A percentile compares a stretch with the other conserved stretches of the same genome.
These are phyloP conservation scores for Rhizoglyphus robini DNA, from an alignment of 1,140 invertebrate species.

Conservation along the genomic window DNA sequence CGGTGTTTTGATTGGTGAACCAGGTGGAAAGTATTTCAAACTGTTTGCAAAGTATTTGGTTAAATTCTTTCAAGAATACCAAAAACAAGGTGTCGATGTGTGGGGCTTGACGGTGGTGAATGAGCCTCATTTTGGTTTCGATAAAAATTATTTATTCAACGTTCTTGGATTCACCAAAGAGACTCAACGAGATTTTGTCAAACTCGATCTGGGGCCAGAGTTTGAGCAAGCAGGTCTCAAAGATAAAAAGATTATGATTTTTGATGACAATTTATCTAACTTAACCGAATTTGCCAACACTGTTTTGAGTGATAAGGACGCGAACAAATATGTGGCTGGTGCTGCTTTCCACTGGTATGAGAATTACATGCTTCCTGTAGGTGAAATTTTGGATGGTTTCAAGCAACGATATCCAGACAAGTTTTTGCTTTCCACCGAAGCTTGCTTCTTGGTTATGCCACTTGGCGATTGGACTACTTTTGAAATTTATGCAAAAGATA, in stretches of 20 bases:
- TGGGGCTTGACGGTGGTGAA: too few relatives aligned
- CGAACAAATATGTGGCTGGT: constrained; percentile 18
- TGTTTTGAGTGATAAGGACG: constrained; percentile 29
- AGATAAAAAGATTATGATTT: constrained; percentile 23
- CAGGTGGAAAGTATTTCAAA: too few relatives aligned
- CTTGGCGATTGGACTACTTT: too few relatives aligned
- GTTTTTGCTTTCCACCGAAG: too few relatives aligned
- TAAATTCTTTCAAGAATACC: too few relatives aligned
- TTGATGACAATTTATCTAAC: constrained; percentile 30
- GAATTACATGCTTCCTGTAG: too few relatives aligned
- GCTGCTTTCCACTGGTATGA: constrained; percentile 54
- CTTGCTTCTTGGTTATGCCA: too few relatives aligned
- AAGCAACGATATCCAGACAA: too few relatives aligned
- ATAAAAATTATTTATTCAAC: constrained; percentile 35
- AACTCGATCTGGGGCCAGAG: constrained; percentile 31
- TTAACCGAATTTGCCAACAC: constrained; percentile 28
- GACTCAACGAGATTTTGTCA: constrained; percentile 34
- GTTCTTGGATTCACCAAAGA: constrained; percentile 37
- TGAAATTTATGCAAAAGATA: too few relatives aligned
- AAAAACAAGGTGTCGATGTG: too few relatives aligned
- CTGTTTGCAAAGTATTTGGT: too few relatives aligned
- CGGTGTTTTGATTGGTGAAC: too few relatives aligned
- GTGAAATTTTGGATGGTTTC: constrained; percentile 33
- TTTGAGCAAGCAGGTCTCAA: constrained; percentile 26
- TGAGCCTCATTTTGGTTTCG: constrained; percentile 35